Percentiles rank a stretch among this genome's conserved stretches.
These are phyloP conservation scores for Lamellibrachia columna DNA, from an alignment of 2,888 invertebrate genomes.

Conservation along the genomic window DNA sequence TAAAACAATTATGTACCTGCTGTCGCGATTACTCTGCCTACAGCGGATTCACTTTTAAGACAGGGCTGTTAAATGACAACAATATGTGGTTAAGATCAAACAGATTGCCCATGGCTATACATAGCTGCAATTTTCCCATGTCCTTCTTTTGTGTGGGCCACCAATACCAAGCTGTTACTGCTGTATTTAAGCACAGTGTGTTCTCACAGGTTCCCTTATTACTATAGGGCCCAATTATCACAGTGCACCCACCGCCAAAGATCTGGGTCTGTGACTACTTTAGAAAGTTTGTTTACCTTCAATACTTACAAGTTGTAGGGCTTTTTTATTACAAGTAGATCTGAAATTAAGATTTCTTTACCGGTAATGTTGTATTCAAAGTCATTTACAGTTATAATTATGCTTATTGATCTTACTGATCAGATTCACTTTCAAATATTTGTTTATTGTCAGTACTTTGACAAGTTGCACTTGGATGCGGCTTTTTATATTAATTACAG, in stretches of 20 bases:
- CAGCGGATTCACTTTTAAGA: background rate
- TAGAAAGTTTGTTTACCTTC: too few species aligned
- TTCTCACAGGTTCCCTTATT: background rate
- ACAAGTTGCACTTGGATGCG: too few species aligned
- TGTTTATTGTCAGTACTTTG: too few species aligned
- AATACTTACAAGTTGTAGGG: too few species aligned
- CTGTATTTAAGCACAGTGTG: background rate
- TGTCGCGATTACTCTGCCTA: background rate
- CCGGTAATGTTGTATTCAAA: too few species aligned
- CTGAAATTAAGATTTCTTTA: too few species aligned
- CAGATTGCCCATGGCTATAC: background rate
- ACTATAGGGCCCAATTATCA: background rate
- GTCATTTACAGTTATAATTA: too few species aligned
- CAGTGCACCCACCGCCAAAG: background rate
- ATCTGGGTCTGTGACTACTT: too few species aligned
- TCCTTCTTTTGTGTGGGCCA: background rate
- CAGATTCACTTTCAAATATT: too few species aligned
- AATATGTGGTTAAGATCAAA: background rate
- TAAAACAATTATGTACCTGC: background rate
- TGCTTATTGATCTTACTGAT: too few species aligned
- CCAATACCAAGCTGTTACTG: background rate
- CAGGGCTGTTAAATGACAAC: background rate
- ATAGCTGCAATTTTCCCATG: background rate
- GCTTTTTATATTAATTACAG: too few species aligned
- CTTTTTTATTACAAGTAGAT: too few species aligned